A percentile compares a stretch with the other conserved stretches of the same genome.
phyloP scores from a whole-genome alignment of 2,888 invertebrate genomes.

The Baccha elongata region DNA sequence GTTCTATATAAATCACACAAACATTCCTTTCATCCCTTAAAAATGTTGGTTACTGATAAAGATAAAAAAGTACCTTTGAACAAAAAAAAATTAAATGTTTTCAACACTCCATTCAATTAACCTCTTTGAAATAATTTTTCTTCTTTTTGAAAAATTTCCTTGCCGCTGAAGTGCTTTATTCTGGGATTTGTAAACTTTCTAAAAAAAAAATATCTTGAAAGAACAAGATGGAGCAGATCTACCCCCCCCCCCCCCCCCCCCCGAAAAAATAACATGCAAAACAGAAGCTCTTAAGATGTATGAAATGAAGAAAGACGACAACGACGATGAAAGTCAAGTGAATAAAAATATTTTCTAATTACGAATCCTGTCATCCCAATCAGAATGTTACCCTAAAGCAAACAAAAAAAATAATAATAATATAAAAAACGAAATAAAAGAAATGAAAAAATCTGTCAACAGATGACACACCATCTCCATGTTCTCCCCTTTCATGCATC shows the following conservation, averaged over 20 bases:
- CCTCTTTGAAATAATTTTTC: too few species aligned
- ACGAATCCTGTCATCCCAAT: slow-evolving; percentile 59
- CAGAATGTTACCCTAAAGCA: slow-evolving; percentile 20
- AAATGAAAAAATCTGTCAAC: slow-evolving; percentile 21
- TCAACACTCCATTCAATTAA: too few species aligned
- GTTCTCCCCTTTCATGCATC: slow-evolving; percentile 42
- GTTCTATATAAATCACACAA: too few species aligned
- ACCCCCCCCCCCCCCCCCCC: too few species aligned
- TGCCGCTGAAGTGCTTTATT: too few species aligned
- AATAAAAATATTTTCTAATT: slow-evolving; percentile 67
- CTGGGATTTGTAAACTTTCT: too few species aligned
- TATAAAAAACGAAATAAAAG: not conserved
- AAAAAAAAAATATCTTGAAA: too few species aligned
- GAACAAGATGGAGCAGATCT: slow-evolving; percentile 44
- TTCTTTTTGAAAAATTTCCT: too few species aligned
- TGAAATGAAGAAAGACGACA: not conserved
- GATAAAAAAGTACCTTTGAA: too few species aligned
- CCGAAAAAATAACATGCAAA: slow-evolving; percentile 9
- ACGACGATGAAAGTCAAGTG: slow-evolving; percentile 24
- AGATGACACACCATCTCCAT: slow-evolving; percentile 49
- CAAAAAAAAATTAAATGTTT: too few species aligned
- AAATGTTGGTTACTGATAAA: too few species aligned
- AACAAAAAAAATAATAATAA: not conserved
- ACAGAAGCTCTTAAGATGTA: not conserved
- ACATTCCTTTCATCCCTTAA: too few species aligned